phyloP scores from a whole-genome alignment of 2,888 invertebrate genomes.

The Drosophila mayaguana region DNA sequence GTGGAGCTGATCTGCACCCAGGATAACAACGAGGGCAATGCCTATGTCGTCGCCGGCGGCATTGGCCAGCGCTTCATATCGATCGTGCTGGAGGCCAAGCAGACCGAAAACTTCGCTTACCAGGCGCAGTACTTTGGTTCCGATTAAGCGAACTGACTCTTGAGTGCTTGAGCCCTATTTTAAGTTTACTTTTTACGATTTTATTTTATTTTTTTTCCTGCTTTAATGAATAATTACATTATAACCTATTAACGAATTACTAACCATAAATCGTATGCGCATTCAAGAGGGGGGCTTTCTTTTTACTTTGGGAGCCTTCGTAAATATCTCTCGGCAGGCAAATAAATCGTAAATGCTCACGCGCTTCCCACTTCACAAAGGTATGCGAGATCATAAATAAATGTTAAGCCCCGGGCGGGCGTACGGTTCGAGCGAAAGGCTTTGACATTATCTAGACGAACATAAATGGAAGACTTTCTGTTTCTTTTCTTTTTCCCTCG shows the following conservation, averaged over 20 bases:
- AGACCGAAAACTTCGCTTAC: constrained; percentile 80
- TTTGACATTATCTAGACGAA: constrained; percentile 35
- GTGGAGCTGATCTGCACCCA: constrained; percentile 80
- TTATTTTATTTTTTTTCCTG: constrained; percentile 6
- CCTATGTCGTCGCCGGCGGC: constrained; percentile 83
- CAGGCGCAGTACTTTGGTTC: constrained; percentile 78
- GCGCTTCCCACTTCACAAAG: constrained; percentile 42
- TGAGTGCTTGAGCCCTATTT: not conserved
- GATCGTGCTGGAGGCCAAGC: constrained; percentile 80
- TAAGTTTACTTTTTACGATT: not conserved
- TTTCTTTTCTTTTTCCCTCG: constrained; percentile 21
- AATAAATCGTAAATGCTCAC: constrained; percentile 50
- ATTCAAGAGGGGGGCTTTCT: constrained; percentile 6
- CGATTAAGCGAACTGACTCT: constrained; percentile 34
- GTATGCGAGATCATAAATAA: constrained; percentile 32
- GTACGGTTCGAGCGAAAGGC: not conserved
- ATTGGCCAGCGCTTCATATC: constrained; percentile 82
- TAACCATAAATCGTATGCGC: constrained; percentile 16
- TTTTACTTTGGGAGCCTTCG: constrained; percentile 8
- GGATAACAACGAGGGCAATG: constrained; percentile 78
- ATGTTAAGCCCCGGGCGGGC: constrained; percentile 20
- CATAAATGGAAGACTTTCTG: constrained; percentile 24
- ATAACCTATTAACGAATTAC: constrained; percentile 26
- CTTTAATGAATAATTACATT: constrained; percentile 13
- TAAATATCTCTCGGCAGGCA: constrained; percentile 35